A percentile compares a stretch with the other conserved stretches of the same genome.
Evolutionary conservation across 2,888 invertebrate genomes (phyloP).

Genomic region (Osmoderma eremita): DNA sequence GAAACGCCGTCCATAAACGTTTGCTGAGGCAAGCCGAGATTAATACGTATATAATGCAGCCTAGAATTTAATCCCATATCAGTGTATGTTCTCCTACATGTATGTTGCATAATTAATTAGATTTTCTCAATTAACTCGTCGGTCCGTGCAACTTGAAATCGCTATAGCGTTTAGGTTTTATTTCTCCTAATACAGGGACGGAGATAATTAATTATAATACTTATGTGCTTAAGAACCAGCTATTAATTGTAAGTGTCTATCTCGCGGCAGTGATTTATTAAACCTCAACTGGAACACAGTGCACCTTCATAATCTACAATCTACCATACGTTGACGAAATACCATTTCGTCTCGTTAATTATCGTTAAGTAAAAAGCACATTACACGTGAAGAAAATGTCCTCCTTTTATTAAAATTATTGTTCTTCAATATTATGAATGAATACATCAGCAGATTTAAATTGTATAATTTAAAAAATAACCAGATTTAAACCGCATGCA

Average conservation of each 20-base stretch:
- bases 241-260: conserved; percentile 15
- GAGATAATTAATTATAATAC: conserved; percentile 9
- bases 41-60: not conserved
- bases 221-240: not conserved
- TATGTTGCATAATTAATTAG: conserved; percentile 7
- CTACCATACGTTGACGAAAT: not conserved
- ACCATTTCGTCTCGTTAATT: conserved; percentile 7
- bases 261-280: conserved; percentile 7
- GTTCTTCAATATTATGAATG: not conserved
- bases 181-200: not conserved
- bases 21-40: not conserved
- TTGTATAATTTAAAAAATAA: no score
- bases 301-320: conserved; percentile 12
- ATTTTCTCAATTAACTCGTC: not conserved
- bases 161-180: not conserved
- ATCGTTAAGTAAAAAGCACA: not conserved
- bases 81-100: not conserved
- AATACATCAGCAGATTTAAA: no score
- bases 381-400: not conserved
- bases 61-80: conserved; percentile 1
- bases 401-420: not conserved
- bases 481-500: no score
- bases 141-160: not conserved
- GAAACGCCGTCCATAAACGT: no score
- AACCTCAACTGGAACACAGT: not conserved